Evolutionary conservation across 2,113 vertebrate genomes (phyloP).

Genomic region (Heterochromis multidens): DNA sequence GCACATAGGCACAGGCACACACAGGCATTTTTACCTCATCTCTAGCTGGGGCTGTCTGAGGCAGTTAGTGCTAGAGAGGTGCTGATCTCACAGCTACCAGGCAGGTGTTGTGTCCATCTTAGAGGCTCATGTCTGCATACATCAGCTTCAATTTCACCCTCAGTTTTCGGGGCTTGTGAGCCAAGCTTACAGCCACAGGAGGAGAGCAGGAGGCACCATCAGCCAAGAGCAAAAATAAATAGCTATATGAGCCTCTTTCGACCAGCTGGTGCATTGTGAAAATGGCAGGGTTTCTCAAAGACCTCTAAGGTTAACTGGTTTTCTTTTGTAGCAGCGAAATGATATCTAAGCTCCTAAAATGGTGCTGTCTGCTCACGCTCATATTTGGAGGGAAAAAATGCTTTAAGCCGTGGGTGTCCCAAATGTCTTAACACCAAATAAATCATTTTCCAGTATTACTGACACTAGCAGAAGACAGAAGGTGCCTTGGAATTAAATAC

Average conservation of each 20-base stretch:
- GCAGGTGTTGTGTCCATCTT: conserved; percentile 52
- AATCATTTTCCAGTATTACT: conserved; percentile 7
- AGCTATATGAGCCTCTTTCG: conserved; percentile 5
- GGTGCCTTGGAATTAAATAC: conserved; percentile 12
- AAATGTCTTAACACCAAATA: conserved; percentile 19
- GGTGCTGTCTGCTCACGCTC: background rate
- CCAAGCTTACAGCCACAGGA: conserved; percentile 1
- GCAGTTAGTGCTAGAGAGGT: conserved; percentile 24
- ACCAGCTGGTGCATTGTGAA: conserved; percentile 13
- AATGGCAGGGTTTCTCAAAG: conserved; percentile 23
- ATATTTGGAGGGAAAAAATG: background rate
- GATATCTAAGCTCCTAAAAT: conserved; percentile 7
- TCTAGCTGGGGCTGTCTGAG: conserved; percentile 35
- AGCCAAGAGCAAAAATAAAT: conserved; percentile 1
- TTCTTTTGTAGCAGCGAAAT: conserved; percentile 12
- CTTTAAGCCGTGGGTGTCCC: background rate
- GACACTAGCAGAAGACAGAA: conserved; percentile 4
- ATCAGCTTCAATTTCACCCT: conserved; percentile 58
- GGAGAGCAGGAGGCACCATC: background rate
- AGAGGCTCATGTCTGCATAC: conserved; percentile 41
- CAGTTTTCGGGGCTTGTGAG: conserved; percentile 4
- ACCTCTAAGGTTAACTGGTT: conserved; percentile 48
- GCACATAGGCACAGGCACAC: background rate
- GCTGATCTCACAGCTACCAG: conserved; percentile 38
- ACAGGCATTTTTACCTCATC: conserved; percentile 2